These are phyloP conservation scores for Spinus olivaceus DNA, from an alignment of 2,797 vertebrate genomes.

Conservation along the genomic window DNA sequence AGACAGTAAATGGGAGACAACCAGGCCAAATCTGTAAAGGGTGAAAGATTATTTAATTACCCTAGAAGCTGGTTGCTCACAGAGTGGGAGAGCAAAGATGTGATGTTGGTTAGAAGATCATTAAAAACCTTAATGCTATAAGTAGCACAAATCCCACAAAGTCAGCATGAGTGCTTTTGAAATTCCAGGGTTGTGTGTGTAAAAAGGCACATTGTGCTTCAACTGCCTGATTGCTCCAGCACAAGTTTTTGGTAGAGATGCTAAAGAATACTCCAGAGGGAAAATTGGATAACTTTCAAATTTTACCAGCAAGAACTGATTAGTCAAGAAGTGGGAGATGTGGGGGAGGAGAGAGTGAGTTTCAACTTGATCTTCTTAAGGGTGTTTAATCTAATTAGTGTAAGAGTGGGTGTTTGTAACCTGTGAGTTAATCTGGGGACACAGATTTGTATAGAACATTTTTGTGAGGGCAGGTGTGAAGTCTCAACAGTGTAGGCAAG, in stretches of 20 bases:
- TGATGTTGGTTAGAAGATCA: neutral
- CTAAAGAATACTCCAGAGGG: constrained; percentile 14
- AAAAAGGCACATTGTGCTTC: neutral
- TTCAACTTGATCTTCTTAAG: neutral
- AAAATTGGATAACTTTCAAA: neutral
- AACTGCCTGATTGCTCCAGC: neutral
- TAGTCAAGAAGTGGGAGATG: neutral
- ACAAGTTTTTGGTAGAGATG: neutral
- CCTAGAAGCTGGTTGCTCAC: neutral
- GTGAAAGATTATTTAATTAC: neutral
- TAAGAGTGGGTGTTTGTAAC: neutral
- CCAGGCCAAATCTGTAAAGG: neutral
- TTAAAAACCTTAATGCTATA: neutral
- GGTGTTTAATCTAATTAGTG: neutral
- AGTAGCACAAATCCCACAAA: neutral
- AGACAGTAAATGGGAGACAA: neutral
- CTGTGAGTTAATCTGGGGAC: neutral
- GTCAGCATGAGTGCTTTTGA: neutral
- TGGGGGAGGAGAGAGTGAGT: neutral
- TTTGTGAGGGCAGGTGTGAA: neutral
- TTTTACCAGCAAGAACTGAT: constrained; percentile 18
- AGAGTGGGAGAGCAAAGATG: neutral
- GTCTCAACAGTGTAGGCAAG: neutral
- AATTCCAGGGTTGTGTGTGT: neutral
- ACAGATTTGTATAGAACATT: neutral